Conservation (phyloP, 2,797 vertebrate genomes). For the Siniperca scherzeri region DNA sequence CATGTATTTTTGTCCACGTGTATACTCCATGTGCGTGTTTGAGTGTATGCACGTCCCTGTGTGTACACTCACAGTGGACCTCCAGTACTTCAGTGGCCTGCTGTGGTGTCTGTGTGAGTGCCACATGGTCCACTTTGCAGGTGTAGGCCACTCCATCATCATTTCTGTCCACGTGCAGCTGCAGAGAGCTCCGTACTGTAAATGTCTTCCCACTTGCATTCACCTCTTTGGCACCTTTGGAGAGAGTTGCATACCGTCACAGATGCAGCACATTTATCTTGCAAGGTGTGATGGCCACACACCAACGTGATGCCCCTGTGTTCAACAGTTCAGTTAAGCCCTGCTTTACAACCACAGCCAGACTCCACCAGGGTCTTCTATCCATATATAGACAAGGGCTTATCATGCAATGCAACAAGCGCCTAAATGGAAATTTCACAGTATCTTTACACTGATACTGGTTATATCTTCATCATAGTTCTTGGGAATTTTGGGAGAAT, state of each 20-base stretch:
- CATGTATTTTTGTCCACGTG: background rate
- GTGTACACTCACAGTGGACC: constrained; percentile 96
- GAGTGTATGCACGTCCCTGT: constrained; percentile 7
- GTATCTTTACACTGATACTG: background rate
- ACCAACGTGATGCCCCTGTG: constrained; percentile 9
- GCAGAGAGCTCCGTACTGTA: constrained; percentile 95
- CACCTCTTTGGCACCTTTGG: constrained; percentile 93
- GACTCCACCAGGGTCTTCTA: constrained; percentile 12
- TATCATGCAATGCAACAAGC: background rate
- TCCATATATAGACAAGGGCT: background rate
- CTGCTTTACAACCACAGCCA: constrained; percentile 12
- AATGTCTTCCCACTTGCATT: constrained; percentile 96
- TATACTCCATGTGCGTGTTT: constrained; percentile 12
- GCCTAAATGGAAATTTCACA: background rate
- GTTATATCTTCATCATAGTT: background rate
- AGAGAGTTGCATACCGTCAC: constrained; percentile 66
- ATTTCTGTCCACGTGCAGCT: constrained; percentile 93
- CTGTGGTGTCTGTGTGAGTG: constrained; percentile 91
- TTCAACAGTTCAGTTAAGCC: background rate
- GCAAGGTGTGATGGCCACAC: constrained; percentile 13
- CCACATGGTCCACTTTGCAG: constrained; percentile 97
- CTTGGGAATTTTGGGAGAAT: background rate
- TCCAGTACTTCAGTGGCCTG: constrained; percentile 96
- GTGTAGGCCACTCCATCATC: constrained; percentile 96
- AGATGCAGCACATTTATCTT: constrained; percentile 50